Conservation (phyloP, 1,140 invertebrate species). For the Cydia pomonella region DNA sequence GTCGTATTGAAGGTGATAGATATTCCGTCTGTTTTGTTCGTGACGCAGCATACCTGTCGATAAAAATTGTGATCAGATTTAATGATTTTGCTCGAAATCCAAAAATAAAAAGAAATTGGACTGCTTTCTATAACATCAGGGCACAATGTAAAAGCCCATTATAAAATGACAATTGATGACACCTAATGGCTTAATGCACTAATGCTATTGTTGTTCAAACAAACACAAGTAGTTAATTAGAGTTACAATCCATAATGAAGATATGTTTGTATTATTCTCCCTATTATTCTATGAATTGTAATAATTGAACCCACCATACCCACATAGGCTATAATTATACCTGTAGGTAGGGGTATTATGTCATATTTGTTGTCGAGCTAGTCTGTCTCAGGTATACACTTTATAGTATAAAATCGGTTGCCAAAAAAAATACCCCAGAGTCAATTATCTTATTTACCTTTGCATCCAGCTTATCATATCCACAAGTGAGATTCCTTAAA, state of each 20-base stretch:
- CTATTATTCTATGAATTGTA: too few species aligned
- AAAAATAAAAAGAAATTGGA: not conserved
- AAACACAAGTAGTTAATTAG: too few species aligned
- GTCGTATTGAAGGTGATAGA: constrained; percentile 7
- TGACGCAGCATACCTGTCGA: constrained; percentile 32
- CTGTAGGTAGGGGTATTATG: not conserved
- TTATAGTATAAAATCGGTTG: not conserved
- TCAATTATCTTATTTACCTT: constrained; percentile 1
- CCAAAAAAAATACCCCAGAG: not conserved
- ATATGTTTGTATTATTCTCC: too few species aligned
- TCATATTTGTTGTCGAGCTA: constrained; percentile 1
- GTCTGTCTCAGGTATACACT: not conserved
- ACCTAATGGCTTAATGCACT: too few species aligned
- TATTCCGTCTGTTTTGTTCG: constrained; percentile 8
- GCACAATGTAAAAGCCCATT: too few species aligned
- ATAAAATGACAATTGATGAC: too few species aligned
- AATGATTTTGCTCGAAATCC: not conserved
- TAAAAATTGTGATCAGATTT: not conserved
- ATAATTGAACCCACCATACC: too few species aligned
- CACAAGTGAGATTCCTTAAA: constrained; percentile 6
- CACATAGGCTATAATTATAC: too few species aligned
- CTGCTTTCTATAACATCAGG: not conserved
- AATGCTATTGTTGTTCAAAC: too few species aligned
- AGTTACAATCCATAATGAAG: too few species aligned
- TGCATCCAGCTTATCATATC: constrained; percentile 30